These are phyloP conservation scores for Aurelia aurita complex sp. Pacific DNA, from an alignment of 30 jellyfish, hydroid and myxozoan genomes.

Conservation along the genomic window DNA sequence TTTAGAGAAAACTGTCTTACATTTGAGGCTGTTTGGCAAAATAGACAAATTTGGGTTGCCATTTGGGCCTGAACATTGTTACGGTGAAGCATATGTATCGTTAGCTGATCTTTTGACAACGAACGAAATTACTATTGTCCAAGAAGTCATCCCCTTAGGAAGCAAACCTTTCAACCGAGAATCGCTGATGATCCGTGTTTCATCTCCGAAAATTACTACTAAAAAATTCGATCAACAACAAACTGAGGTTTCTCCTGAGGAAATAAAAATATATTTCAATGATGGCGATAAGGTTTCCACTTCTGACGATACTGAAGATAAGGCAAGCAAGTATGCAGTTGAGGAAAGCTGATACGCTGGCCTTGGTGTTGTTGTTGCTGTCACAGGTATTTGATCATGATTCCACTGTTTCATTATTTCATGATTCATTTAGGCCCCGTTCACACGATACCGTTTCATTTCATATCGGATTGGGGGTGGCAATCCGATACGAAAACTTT, in stretches of 20 bases:
- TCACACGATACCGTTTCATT: too few species aligned
- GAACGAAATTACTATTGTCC: constrained; percentile 50
- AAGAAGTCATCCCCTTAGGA: constrained; percentile 59
- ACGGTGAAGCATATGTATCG: constrained; percentile 60
- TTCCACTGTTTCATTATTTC: too few species aligned
- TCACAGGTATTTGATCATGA: too few species aligned
- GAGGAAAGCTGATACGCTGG: too few species aligned
- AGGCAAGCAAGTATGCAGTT: too few species aligned
- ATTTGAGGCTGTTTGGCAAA: constrained; percentile 46
- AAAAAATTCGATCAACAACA: constrained; percentile 15
- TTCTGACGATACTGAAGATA: too few species aligned
- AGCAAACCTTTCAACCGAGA: constrained; percentile 49
- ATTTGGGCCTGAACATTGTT: constrained; percentile 60
- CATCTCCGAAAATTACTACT: constrained; percentile 43
- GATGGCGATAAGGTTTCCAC: constrained; percentile 5
- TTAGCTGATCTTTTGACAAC: constrained; percentile 35
- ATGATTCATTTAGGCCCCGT: too few species aligned
- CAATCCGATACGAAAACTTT: too few species aligned
- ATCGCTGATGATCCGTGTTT: constrained; percentile 47
- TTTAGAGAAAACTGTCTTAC: constrained; percentile 10
- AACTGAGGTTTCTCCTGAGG: constrained; percentile 46
- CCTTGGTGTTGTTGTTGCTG: too few species aligned
- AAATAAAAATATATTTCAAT: constrained; percentile 13
- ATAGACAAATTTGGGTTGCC: constrained; percentile 42
- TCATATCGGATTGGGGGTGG: too few species aligned